phyloP scores from a whole-genome alignment of 2,113 vertebrate genomes.

The Lagopus muta region DNA sequence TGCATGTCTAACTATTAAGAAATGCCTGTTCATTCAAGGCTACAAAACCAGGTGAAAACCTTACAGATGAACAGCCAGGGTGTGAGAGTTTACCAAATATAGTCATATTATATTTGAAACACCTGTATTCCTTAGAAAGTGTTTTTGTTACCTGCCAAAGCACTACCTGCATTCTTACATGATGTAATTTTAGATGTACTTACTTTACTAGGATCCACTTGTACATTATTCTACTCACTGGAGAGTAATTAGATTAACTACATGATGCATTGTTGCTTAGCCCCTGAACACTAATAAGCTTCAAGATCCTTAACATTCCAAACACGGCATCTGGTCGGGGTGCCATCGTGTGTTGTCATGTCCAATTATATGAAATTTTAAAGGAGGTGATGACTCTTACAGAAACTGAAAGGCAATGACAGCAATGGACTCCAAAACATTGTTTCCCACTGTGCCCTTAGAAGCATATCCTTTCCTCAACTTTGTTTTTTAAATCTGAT shows the following conservation, averaged over 20 bases:
- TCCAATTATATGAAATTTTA: not conserved
- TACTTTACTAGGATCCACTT: not conserved
- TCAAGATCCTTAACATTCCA: conserved; percentile 25
- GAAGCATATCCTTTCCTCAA: not conserved
- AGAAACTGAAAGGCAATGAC: not conserved
- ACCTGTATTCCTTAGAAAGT: not conserved
- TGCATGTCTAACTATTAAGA: not conserved
- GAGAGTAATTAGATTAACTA: conserved; percentile 37
- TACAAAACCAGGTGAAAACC: conserved; percentile 71
- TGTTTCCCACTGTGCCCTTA: not conserved
- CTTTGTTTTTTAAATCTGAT: not conserved
- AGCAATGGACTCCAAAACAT: not conserved
- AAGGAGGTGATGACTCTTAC: not conserved
- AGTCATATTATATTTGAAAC: not conserved
- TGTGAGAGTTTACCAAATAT: not conserved
- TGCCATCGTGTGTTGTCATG: not conserved
- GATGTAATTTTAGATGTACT: not conserved
- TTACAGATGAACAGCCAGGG: conserved; percentile 73
- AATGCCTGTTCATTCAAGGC: conserved; percentile 15
- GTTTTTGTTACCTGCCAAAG: not conserved
- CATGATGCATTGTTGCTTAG: not conserved
- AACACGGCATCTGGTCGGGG: not conserved
- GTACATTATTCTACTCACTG: not conserved
- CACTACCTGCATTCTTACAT: not conserved
- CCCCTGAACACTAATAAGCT: conserved; percentile 17